Evolutionary conservation across 92 coral and sea anemone species (phyloP), one percentile per base, ranked within the genome.

Genomic region (Nematostella vectensis): DNA sequence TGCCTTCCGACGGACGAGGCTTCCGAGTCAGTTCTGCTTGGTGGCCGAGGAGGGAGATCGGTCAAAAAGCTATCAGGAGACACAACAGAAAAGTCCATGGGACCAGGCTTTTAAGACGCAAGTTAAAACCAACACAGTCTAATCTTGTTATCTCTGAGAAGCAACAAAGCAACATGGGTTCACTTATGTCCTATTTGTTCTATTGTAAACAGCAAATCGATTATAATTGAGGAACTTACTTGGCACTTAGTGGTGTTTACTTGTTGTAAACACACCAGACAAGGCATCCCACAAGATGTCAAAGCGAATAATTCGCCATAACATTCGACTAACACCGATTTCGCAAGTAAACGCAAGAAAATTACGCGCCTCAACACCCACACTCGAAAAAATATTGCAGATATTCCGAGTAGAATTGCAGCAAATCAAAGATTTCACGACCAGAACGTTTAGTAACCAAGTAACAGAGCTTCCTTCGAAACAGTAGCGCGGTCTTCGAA

Each of bases 41-140:
- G 12, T 17, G 51, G 51, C 23, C 51, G 9, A 17, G 51, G 51
- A 10, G 51, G 51, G 23, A 45, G 51, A 11, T 17, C 18, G 51
- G 4, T 45, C 18, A 6, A 6, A 33, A 15, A 6, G 40, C 8
- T 6, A 33, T 6, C 40, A 15, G 40, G 40, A 33, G 15, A 33
- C 40, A 6, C 15, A 6, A 6, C 40, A 33, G 40, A 33, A 33
- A 33, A 6, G 40, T 33, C 40, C 40, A 33, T 33, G 40, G 40
- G 15, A 6, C 15, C 40, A 33, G 15, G 15, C 15, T 6, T 33
- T 33, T 15, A 33, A 6, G 15, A 6, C 15, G 15, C 6, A 33
- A 15, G 15, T 15, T 6, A 33, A 15, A 33, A 33, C 8, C 6
- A 33, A 33, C 40, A 15, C 40, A 33, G 15, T 33, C 40, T 15